Percentiles rank a stretch among this genome's conserved stretches.
phyloP scores from a whole-genome alignment of 1,140 invertebrate genomes.

The Drosophila pachea region DNA sequence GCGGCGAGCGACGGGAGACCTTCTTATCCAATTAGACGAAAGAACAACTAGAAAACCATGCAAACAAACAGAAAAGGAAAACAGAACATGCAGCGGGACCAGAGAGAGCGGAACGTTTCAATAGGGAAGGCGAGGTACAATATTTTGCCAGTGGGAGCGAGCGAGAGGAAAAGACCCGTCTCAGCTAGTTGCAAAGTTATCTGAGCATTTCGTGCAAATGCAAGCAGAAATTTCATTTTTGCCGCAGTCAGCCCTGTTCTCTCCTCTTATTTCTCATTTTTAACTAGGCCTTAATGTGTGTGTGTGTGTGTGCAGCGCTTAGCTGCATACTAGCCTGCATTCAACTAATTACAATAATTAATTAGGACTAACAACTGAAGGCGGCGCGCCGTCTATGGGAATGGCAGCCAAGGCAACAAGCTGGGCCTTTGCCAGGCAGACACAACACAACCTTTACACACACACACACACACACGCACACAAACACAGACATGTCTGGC shows the following conservation, averaged over 20 bases:
- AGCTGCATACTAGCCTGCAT: slow-evolving; percentile 51
- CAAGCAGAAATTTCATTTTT: slow-evolving; percentile 68
- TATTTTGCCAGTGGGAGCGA: too few species aligned
- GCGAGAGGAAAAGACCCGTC: background rate
- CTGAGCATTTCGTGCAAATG: slow-evolving; percentile 66
- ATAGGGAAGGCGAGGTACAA: background rate
- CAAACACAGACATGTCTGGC: slow-evolving; percentile 1
- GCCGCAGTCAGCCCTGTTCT: slow-evolving; percentile 64
- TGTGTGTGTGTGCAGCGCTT: too few species aligned
- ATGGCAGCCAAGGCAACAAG: slow-evolving; percentile 46
- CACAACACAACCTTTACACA: background rate
- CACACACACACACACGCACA: background rate
- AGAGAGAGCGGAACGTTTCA: slow-evolving; percentile 26
- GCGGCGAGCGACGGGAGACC: too few species aligned
- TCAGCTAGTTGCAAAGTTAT: slow-evolving; percentile 54
- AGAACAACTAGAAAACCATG: slow-evolving; percentile 42
- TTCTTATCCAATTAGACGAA: slow-evolving; percentile 64
- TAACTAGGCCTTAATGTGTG: slow-evolving; percentile 46
- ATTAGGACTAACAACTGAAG: slow-evolving; percentile 69
- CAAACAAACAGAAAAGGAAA: slow-evolving; percentile 55
- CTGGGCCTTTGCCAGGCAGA: background rate
- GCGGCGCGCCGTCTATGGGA: slow-evolving; percentile 14
- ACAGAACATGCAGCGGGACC: slow-evolving; percentile 54
- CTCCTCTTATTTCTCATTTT: background rate
- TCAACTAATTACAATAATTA: slow-evolving; percentile 74